Evolutionary conservation across 2,888 invertebrate species (phyloP), one percentile per base, ranked within the genome.

Genomic region (Apodemia mormo): DNA sequence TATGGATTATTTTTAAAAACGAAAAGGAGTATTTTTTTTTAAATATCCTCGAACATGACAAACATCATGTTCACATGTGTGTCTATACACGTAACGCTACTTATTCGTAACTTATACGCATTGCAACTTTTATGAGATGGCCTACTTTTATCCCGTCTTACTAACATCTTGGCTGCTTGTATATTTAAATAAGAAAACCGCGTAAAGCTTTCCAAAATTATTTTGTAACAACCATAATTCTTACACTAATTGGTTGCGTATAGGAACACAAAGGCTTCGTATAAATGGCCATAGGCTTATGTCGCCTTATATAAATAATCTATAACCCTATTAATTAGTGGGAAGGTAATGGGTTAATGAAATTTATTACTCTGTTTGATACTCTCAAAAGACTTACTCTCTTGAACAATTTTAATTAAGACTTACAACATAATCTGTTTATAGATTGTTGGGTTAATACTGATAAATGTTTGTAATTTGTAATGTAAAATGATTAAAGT

Each of bases 271-370:
- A 12, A 61, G 10, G 61, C 61, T 61, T 61, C 33, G 61, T 61
- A 2, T 30, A 61, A 56, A 61, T 61, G 33, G 61, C 33, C 30
- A 7, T 33, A 61, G 61, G 61, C 61, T 61, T 61, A 61, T 61
- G 33, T 12, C 33, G 61, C 2, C 61, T 12, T 61, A 61, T 30
- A 30, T 61, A 61, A 61, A 61, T 33, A 61, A 61, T 10, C 33
- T 61, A 61, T 61, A 22, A 61, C 61, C 33, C 29, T 61, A 49
- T 6, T 49, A 61, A 61, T 61, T 61, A 61, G 61, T 61, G 10
- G 33, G 61, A 33, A 30, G 30, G 58, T 61, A 61, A 61, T 61
- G 61, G 61, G 61, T 61, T 33, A 61, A 12, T 33, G 30, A 61
- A 61, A 61, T 61, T 33, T 61, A 30, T 29, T 29, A 12, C 61